Base-by-base conservation (phyloP, 2,888 invertebrate genomes). In the Caprella mutica region DNA sequence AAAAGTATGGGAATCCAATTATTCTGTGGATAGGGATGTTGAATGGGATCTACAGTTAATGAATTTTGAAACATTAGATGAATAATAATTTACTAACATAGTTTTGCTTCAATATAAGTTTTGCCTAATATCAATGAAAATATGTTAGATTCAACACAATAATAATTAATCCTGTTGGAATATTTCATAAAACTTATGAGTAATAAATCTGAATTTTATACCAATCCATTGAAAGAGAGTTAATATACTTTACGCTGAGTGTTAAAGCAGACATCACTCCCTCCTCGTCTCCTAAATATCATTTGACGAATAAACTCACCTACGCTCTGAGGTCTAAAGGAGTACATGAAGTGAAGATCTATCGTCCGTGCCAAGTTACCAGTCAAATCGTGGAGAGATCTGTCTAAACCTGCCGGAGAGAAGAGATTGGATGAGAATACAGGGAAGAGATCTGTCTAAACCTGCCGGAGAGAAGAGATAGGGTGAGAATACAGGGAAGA, bases 321-420 rank as follows among this genome's bases (percentile, higher is more conserved):
- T 12, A 60, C 63, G 30, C 63, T 63, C 55, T 63, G 63, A 2
- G 63, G 63, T 9, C 63, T 35, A 50, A 63, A 63, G 52, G 63
- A 63, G 29, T 63, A 63, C 63, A 63, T 63, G 43, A 63, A 63
- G 40, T 63, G 63, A 1, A 63, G 58, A 44, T 63, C 63, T 30
- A 63, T 63, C 19, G 59, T 63, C 14, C 63, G 52, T 3, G 63
- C 59, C 24, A 63, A 42, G 30, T 57, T 59, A n/a, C 63, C 63
- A 19, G 57, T 63, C 52, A 63, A 56, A 27, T 63, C 63, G 57
- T 63, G 63, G 19, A 63, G 55, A 17, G 59, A 59, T 23, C 63
- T 52, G 38, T 63, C 63, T 43, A 63, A 50, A 46, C 63, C 63
- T 63, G 57, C 55, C 21, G 26, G n/a, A 23, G 24, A 48, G 48